Base-by-base conservation (phyloP, 2,797 vertebrate genomes). In the Falco peregrinus region DNA sequence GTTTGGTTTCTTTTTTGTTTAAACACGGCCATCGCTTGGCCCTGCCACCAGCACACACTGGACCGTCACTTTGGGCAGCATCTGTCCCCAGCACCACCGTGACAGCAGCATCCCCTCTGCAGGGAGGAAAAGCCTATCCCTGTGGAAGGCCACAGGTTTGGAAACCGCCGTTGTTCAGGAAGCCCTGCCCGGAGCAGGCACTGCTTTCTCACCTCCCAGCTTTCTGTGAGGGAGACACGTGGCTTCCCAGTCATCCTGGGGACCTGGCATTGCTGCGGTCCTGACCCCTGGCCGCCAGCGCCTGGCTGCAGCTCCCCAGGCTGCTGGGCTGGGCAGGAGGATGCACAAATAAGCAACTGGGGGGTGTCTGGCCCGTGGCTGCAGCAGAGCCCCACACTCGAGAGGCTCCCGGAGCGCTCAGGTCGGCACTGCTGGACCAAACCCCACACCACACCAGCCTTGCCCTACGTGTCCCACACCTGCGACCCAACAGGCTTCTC, bases 221-320 rank as follows among this genome's bases (percentile, higher is more conserved):
- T 74, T 76, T 33, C 63, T 35, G 54, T 37, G 43, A 21, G 21
- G 37, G 61, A 35, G 37, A 50, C 50, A 28, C 41, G 1, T 0
- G 16, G 70, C 63, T 69, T 33, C 70, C 69, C 5, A 0, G 19
- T 24, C 31, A 48, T 54, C 77, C 70, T 16, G 39, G n/a, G 54
- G 70, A 59, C 31, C 26, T 0, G 0, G 33, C 5, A 12, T 0
- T 17, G 33, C 71, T 20, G 28, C 0, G 0, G 47, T 33, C 25
- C 33, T 4, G 26, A 18, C n/a, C 63, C 57, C 74, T 20, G 51
- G 10, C 26, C 39, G 3, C 68, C 35, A 6, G 33, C 7, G 3
- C 79, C 17, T 1, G 1, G 60, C 45, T 84, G 21, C 70, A 59
- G 71, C 59, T 53, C 25, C 59, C 64, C 21, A 11, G 47, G 48